Evolutionary conservation across 2,888 invertebrate genomes (phyloP), one percentile per base, ranked within the genome.

Genomic region (Cremastinae sp.): DNA sequence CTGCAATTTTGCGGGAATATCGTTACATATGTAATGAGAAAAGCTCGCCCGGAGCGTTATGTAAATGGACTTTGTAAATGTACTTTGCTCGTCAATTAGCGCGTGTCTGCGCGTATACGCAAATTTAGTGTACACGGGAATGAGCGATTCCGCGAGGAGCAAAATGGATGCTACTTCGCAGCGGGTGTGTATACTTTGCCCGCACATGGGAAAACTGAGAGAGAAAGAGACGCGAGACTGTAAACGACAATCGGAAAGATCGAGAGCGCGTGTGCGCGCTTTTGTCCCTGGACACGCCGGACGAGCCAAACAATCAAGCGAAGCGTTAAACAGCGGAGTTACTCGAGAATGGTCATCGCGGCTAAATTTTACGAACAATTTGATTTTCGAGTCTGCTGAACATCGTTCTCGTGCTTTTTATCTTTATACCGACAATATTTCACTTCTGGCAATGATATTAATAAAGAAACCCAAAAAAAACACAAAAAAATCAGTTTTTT

Each of bases 281-380:
- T 51, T 28, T 53, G 20, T 70, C 28, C 12, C 51, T 51, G 34
- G 59, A 70, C 43, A 43, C 59, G 34, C 28, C 36, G 45, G 18
- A 51, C 43, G 8, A 43, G 66, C 22, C 66, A 45, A 72, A 68
- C 64, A 64, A 68, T 71, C 61, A 64, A 72, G 38, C 22, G 62
- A 62, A 72, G 51, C 62, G 28, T 45, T 28, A 28, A 28, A 28
- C 38, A 70, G n/a, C n/a, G 16, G 28, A 61, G 59, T 51, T 59
- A 68, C 47, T 61, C 62, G 22, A 51, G 14, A 49, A 61, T 36
- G 62, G 72, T 56, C 71, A 62, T 56, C 41, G 18, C 56, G 75
- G 62, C 54, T 71, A 66, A 59, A 62, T 75, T 75, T 68, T 58
- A n/a, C 58, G 18, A 45, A 53, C 72, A 72, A 72, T 75, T 62